A percentile compares a stretch with the other conserved stretches of the same genome.
Evolutionary conservation across 1,140 invertebrate species (phyloP).

Genomic region (Galendromus occidentalis): DNA sequence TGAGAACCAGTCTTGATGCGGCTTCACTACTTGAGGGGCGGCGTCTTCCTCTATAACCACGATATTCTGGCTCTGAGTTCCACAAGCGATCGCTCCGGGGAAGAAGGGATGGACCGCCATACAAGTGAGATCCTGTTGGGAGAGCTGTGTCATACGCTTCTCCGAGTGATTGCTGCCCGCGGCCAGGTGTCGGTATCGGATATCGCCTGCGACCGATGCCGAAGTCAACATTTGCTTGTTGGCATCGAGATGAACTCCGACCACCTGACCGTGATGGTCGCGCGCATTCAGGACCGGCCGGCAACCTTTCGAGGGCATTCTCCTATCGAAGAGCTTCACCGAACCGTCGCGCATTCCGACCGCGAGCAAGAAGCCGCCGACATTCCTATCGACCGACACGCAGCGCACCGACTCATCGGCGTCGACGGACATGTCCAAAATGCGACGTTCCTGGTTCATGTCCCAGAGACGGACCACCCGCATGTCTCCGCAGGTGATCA

Average conservation of each 20-base stretch:
- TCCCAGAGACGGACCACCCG: conserved; percentile 63
- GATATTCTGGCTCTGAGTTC: background rate
- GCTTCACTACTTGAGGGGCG: background rate
- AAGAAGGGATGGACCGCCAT: conserved; percentile 3
- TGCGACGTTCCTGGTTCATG: conserved; percentile 43
- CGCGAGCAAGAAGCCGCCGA: background rate
- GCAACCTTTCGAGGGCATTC: background rate
- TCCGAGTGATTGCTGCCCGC: background rate
- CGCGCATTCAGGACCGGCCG: background rate
- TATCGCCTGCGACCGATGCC: background rate
- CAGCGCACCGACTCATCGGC: background rate
- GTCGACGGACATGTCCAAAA: background rate
- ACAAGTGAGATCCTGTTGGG: conserved; percentile 7
- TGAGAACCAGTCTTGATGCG: conserved; percentile 55
- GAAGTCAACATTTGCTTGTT: conserved; percentile 39
- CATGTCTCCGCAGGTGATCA: conserved; percentile 48
- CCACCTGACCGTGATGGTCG: conserved; percentile 25
- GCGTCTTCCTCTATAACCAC: background rate
- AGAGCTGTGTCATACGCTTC: background rate
- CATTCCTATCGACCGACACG: background rate
- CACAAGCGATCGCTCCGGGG: background rate
- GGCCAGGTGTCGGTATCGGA: background rate
- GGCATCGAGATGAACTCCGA: conserved; percentile 40
- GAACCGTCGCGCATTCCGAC: background rate
- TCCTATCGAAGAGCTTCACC: background rate